These are phyloP conservation scores for Synanceia verrucosa DNA, from an alignment of 2,797 vertebrate genomes.

Conservation along the genomic window DNA sequence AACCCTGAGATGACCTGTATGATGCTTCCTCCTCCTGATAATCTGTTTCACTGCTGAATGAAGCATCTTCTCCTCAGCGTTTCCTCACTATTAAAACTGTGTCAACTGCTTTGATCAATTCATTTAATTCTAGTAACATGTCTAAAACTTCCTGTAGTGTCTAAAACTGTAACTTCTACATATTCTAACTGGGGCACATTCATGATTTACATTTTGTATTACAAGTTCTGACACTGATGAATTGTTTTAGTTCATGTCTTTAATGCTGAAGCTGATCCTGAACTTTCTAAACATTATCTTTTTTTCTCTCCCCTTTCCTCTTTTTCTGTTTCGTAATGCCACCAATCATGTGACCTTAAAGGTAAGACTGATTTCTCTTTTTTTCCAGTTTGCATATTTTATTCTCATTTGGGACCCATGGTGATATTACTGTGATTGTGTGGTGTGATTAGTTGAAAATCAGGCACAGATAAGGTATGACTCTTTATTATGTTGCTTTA, in stretches of 20 bases:
- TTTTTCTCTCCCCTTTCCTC: constrained; percentile 6
- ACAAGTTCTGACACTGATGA: neutral
- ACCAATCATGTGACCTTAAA: constrained; percentile 16
- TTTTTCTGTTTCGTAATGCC: constrained; percentile 30
- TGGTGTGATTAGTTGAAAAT: neutral
- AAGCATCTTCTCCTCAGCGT: constrained; percentile 9
- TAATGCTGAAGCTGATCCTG: neutral
- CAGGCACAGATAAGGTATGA: neutral
- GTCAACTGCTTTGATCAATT: neutral
- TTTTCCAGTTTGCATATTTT: neutral
- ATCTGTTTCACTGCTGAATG: constrained; percentile 21
- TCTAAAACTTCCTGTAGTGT: neutral
- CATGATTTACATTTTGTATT: neutral
- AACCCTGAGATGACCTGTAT: constrained; percentile 19
- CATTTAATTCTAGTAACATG: neutral
- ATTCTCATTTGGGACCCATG: neutral
- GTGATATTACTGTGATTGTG: neutral
- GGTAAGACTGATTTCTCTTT: constrained; percentile 59
- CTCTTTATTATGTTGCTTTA: neutral
- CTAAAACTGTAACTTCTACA: constrained; percentile 2
- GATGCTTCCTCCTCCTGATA: constrained; percentile 12
- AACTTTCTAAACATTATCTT: constrained; percentile 41
- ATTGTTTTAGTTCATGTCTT: constrained; percentile 18
- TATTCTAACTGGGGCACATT: neutral
- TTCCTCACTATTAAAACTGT: constrained; percentile 18